Evolutionary conservation across 2,888 invertebrate genomes (phyloP).

Genomic region (Notodonta ziczac): DNA sequence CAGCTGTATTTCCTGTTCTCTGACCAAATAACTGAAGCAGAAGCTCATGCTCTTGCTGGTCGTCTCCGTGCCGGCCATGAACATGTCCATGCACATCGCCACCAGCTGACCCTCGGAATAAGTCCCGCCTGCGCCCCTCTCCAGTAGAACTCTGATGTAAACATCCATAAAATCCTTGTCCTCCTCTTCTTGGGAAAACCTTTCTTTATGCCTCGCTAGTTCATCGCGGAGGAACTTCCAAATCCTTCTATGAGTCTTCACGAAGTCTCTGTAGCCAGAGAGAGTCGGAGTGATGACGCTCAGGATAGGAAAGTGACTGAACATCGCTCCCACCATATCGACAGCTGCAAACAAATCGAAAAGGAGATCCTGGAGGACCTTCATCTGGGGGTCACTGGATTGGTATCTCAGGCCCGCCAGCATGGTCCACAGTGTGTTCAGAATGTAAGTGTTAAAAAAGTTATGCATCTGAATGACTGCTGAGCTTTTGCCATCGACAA

Average conservation of each 20-base stretch:
- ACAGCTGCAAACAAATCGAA: conserved; percentile 89
- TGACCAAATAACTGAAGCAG: conserved; percentile 89
- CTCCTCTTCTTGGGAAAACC: conserved; percentile 82
- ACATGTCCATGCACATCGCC: conserved; percentile 93
- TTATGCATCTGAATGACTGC: conserved; percentile 88
- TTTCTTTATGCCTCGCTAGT: conserved; percentile 88
- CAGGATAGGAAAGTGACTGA: conserved; percentile 91
- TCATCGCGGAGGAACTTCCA: conserved; percentile 90
- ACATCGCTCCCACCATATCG: conserved; percentile 92
- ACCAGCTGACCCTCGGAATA: conserved; percentile 90
- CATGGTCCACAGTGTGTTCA: conserved; percentile 94
- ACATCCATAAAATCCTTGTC: conserved; percentile 93
- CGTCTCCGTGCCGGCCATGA: conserved; percentile 94
- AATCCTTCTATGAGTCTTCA: conserved; percentile 88
- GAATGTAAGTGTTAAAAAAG: conserved; percentile 89
- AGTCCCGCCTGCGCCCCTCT: conserved; percentile 81
- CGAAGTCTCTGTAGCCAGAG: conserved; percentile 91
- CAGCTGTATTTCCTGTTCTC: conserved; percentile 88
- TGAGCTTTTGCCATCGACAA: conserved; percentile 61
- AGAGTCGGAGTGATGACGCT: conserved; percentile 88
- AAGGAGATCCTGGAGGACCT: conserved; percentile 87
- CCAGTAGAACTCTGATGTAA: conserved; percentile 88
- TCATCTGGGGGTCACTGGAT: conserved; percentile 88
- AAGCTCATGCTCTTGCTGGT: conserved; percentile 92
- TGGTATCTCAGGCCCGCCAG: conserved; percentile 91